Base-by-base conservation (phyloP, 1,140 invertebrate species). In the Neelides sp. region DNA sequence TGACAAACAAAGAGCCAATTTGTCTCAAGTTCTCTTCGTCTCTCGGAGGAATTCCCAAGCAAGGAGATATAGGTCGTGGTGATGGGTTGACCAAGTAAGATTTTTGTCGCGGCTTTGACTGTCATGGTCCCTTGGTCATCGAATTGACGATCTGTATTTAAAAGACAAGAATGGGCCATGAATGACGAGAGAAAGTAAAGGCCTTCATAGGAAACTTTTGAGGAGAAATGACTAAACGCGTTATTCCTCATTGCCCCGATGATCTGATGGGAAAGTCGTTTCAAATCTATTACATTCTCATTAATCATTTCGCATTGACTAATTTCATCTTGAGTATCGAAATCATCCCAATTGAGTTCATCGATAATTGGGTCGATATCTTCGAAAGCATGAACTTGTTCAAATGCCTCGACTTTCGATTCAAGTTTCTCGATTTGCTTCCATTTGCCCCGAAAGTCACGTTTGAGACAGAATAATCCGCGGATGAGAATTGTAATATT, bases 1-100 rank as follows among this genome's bases (percentile, higher is more conserved):
- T 65, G 65, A 62, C 85, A 88, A 26, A 71, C 66, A 64, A 88
- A 88, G 62, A 80, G 74, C 71, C 86, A 87, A 2, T 80, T 83
- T 50, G 72, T 70, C 43, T 66, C 69, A 3, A 87, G 69, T 62
- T 82, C 77, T 17, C 75, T 67, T 35, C 79, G 68, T 45, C 84
- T 67, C 1, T 76, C 70, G 1, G 71, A 65, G 1, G 80, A 86
- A 7, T 78, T 79, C 81, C 82, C 85, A 4, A 86, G 64, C 13
- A 82, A 54, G 42, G 79, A 75, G 0, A 79, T 74, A 55, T 88
- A 87, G 23, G 78, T 76, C 48, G 79, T 79, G 30, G 78, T 78
- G 35, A 88, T 74, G 66, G 84, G 80, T 8, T 74, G 66, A 8
- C 79, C 80, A 37, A 71, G 65, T 15, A 64, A 57, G 41, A 88